A percentile compares a stretch with the other conserved stretches of the same genome.
Conservation (phyloP, 2,888 invertebrate genomes). For the Stratiomys singularior region DNA sequence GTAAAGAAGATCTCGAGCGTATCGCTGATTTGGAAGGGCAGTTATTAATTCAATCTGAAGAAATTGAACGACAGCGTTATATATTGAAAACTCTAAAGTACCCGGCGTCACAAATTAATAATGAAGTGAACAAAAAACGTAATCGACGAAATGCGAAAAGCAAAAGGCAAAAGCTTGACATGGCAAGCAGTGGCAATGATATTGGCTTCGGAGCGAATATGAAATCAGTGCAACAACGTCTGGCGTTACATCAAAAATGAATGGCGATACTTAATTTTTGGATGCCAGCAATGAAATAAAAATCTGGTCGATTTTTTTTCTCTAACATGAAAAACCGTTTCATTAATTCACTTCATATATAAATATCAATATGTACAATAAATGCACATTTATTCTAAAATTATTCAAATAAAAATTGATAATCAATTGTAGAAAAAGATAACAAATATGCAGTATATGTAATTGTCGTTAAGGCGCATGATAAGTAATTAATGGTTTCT, state of each 20-base stretch:
- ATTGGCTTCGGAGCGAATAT: background rate
- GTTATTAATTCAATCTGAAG: conserved; percentile 49
- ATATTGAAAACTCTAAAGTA: conserved; percentile 26
- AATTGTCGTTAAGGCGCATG: too few relatives aligned
- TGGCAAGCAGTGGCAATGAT: background rate
- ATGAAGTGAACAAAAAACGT: background rate
- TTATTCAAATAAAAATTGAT: too few relatives aligned
- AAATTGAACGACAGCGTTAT: conserved; percentile 45
- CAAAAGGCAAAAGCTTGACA: background rate
- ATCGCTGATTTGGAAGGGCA: conserved; percentile 51
- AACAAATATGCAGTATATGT: too few relatives aligned
- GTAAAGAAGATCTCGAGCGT: conserved; percentile 49
- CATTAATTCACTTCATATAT: too few relatives aligned
- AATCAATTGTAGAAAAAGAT: too few relatives aligned
- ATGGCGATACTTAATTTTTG: background rate
- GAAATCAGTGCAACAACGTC: background rate
- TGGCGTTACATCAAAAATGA: background rate
- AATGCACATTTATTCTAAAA: too few relatives aligned
- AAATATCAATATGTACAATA: too few relatives aligned
- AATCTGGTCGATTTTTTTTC: too few relatives aligned
- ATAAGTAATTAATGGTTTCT: too few relatives aligned
- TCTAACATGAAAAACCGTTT: too few relatives aligned
- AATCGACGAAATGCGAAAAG: conserved; percentile 4
- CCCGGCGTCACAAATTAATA: background rate
- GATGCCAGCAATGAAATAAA: too few relatives aligned